phyloP scores from a whole-genome alignment of 2,797 vertebrate genomes.

The Helarctos malayanus region DNA sequence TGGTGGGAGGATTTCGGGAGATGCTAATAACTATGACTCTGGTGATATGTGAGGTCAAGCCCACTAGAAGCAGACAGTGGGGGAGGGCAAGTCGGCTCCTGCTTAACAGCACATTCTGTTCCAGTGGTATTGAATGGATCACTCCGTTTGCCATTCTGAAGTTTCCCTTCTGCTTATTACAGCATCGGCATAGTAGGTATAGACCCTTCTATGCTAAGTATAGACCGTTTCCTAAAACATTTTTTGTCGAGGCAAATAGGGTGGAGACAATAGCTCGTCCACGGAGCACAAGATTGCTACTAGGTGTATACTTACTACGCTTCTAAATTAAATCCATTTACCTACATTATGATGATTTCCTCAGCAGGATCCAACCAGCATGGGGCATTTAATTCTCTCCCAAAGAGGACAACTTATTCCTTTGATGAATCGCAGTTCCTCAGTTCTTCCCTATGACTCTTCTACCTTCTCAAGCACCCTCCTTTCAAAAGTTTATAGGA shows the following conservation, averaged over 20 bases:
- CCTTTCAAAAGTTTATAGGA: neutral
- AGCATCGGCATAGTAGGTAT: neutral
- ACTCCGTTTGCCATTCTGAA: neutral
- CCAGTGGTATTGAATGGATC: neutral
- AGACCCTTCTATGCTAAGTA: neutral
- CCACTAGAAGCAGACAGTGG: neutral
- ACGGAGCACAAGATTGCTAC: neutral
- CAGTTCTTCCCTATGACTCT: neutral
- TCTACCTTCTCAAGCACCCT: neutral
- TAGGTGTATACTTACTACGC: neutral
- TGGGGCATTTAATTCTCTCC: neutral
- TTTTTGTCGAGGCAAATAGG: neutral
- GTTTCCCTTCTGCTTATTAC: neutral
- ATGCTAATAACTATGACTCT: neutral
- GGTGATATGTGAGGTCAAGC: neutral
- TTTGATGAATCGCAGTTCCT: conserved; percentile 4
- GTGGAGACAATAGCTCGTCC: neutral
- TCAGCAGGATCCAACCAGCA: neutral
- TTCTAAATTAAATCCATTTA: conserved; percentile 3
- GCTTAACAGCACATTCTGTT: neutral
- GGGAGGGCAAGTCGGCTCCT: neutral
- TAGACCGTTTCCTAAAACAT: neutral
- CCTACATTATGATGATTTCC: neutral
- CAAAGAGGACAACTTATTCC: neutral
- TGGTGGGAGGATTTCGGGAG: neutral